phyloP scores from a whole-genome alignment of 2,888 invertebrate genomes.

The Sicus ferrugineus region DNA sequence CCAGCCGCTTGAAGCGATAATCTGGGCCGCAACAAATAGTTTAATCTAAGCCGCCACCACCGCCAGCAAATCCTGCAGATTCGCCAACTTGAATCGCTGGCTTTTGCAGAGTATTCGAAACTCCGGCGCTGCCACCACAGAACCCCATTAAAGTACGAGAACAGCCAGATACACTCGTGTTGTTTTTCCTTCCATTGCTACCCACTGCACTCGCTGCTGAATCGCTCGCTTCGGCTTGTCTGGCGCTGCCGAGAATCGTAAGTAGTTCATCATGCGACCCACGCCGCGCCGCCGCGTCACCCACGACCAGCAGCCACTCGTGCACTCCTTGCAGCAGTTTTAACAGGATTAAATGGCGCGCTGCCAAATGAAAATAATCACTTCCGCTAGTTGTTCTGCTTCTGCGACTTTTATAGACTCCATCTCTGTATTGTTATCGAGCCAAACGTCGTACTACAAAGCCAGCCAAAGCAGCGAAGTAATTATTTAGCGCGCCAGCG shows the following conservation, averaged over 20 bases:
- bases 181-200: neutral
- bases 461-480: conserved; percentile 20
- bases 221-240: neutral
- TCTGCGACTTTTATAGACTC: neutral
- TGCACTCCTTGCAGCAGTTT: neutral
- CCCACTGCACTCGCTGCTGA: too few relatives aligned
- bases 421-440: neutral
- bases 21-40: conserved; percentile 15
- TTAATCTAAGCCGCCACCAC: conserved; percentile 2
- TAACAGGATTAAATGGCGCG: conserved; percentile 34
- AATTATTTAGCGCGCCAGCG: conserved; percentile 8
- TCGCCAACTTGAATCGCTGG: conserved; percentile 10
- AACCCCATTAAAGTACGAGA: conserved; percentile 9
- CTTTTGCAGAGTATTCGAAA: conserved; percentile 9
- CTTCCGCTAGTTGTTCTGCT: conserved; percentile 19
- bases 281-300: neutral
- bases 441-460: conserved; percentile 24
- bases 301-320: neutral
- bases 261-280: neutral
- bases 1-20: conserved; percentile 9
- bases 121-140: neutral
- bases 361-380: conserved; percentile 34
- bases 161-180: neutral
- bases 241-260: neutral
- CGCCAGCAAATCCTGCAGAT: conserved; percentile 10